Evolutionary conservation across 2,888 invertebrate genomes (phyloP).

Genomic region (Apantesis nais): DNA sequence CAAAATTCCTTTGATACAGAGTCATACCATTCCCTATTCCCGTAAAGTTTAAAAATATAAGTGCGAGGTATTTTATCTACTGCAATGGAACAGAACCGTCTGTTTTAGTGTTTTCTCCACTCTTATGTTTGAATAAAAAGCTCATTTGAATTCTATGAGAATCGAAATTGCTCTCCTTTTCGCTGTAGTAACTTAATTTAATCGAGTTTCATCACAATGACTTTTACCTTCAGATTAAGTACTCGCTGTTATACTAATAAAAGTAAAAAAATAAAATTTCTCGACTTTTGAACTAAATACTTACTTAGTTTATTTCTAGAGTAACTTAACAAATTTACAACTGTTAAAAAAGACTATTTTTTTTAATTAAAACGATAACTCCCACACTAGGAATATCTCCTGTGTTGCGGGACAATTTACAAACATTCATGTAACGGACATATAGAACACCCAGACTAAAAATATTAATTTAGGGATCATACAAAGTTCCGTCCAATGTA

Average conservation of each 20-base stretch:
- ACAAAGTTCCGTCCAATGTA: no score
- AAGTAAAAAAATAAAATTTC: slow-evolving; percentile 54
- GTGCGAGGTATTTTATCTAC: slow-evolving; percentile 60
- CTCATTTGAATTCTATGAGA: slow-evolving; percentile 85
- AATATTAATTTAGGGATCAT: no score
- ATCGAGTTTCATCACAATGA: slow-evolving; percentile 79
- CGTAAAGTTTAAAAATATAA: slow-evolving; percentile 55
- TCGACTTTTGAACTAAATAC: slow-evolving; percentile 8
- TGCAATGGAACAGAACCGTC: slow-evolving; percentile 67
- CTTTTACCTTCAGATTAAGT: slow-evolving; percentile 75
- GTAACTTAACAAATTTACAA: not conserved
- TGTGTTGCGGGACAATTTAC: no score
- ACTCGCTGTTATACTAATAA: slow-evolving; percentile 58
- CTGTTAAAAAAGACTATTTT: no score
- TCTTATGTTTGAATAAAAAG: slow-evolving; percentile 82
- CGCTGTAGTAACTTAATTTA: slow-evolving; percentile 84
- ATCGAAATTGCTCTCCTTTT: slow-evolving; percentile 82
- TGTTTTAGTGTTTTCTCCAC: slow-evolving; percentile 75
- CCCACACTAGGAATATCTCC: no score
- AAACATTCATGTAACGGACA: no score
- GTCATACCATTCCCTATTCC: slow-evolving; percentile 34
- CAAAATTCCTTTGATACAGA: slow-evolving; percentile 23
- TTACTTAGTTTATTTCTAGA: not conserved
- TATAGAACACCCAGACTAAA: no score
- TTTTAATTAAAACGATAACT: no score